These are phyloP conservation scores for Marronus borbonicus DNA, from an alignment of 2,888 invertebrate genomes.

Conservation along the genomic window DNA sequence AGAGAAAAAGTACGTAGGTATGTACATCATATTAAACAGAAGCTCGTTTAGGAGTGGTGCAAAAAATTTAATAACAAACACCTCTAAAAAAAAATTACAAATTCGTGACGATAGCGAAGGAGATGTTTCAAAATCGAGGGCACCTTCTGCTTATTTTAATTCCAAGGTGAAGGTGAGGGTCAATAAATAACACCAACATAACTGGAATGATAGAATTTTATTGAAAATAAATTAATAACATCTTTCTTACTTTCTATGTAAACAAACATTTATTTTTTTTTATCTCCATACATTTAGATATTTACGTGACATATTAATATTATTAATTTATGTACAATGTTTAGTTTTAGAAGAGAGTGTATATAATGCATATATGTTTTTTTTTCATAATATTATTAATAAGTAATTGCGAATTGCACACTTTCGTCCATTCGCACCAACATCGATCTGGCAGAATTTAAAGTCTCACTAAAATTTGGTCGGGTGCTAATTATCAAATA, in stretches of 20 bases:
- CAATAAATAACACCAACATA: slow-evolving; percentile 33
- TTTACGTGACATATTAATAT: slow-evolving; percentile 42
- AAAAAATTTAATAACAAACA: too few relatives aligned
- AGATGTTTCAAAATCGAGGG: too few relatives aligned
- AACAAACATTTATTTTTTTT: slow-evolving; percentile 54
- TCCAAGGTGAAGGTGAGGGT: not conserved
- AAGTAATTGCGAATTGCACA: slow-evolving; percentile 24
- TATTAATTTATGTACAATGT: slow-evolving; percentile 43
- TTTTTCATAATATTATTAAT: slow-evolving; percentile 10
- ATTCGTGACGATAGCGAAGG: too few relatives aligned
- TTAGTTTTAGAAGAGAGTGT: slow-evolving; percentile 5
- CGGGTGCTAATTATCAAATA: slow-evolving; percentile 2
- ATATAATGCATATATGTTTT: slow-evolving; percentile 36
- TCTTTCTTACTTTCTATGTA: slow-evolving; percentile 50
- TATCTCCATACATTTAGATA: slow-evolving; percentile 30
- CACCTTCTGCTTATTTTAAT: too few relatives aligned
- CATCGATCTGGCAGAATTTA: not conserved
- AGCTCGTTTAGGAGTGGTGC: too few relatives aligned
- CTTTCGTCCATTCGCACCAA: slow-evolving; percentile 19
- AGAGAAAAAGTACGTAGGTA: too few relatives aligned
- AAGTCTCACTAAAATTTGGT: slow-evolving; percentile 49
- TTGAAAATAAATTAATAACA: slow-evolving; percentile 58
- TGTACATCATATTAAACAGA: too few relatives aligned
- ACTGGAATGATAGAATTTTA: slow-evolving; percentile 52
- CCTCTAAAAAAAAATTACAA: too few relatives aligned